Percentiles rank a stretch among this genome's conserved stretches.
Conservation (phyloP, 2,888 invertebrate species). For the Sarcophaga carnaria region DNA sequence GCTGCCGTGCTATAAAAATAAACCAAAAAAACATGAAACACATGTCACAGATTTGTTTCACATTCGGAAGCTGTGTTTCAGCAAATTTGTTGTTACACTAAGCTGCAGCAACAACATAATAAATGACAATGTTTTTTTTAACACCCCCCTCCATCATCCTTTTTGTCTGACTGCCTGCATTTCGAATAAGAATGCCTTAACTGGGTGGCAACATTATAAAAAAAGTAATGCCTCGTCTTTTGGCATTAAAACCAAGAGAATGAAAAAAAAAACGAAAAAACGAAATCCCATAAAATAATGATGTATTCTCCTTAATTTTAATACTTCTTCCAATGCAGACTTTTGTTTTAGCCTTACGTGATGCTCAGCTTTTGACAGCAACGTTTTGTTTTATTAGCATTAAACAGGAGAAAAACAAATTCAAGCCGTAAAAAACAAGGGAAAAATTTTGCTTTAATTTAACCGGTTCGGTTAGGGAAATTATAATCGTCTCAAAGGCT, state of each 20-base stretch:
- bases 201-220: constrained; percentile 66
- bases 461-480: background rate
- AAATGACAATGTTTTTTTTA: constrained; percentile 56
- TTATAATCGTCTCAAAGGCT: constrained; percentile 65
- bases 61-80: constrained; percentile 80
- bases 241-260: constrained; percentile 33
- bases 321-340: background rate
- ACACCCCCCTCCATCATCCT: background rate
- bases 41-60: constrained; percentile 81
- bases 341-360: background rate
- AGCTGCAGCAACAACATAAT: constrained; percentile 48
- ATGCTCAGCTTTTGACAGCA: constrained; percentile 63
- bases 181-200: constrained; percentile 7
- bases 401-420: constrained; percentile 31
- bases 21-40: constrained; percentile 72
- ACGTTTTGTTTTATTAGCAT: constrained; percentile 68
- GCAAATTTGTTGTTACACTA: constrained; percentile 75
- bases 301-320: constrained; percentile 63
- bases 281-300: constrained; percentile 66
- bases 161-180: background rate
- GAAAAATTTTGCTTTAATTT: background rate
- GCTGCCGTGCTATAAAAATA: background rate
- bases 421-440: background rate
- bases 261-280: background rate
- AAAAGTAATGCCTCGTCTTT: constrained; percentile 30